Evolutionary conservation across 2,113 vertebrate genomes (phyloP), one percentile per base, ranked within the genome.

Genomic region (Dipodomys merriami): DNA sequence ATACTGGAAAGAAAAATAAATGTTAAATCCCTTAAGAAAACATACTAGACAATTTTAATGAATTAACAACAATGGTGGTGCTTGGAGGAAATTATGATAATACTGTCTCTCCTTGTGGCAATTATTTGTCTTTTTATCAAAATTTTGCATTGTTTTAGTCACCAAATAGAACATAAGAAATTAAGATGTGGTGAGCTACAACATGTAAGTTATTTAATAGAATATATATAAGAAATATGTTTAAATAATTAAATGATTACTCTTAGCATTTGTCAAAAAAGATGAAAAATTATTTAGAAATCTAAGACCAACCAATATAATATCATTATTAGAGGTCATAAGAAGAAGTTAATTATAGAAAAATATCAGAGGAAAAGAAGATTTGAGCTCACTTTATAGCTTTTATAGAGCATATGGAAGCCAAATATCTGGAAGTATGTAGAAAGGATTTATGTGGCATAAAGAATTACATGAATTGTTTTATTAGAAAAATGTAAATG

Each of bases 401-500:
- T 91, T 81, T 92, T 73, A 89, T 57, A 91, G 74, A 80, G 67
- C 27, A 93, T 88, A 78, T 60, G 33, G 65, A 90, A 95, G 79
- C 65, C 85, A 95, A 94, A 88, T 87, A 92, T 83, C 67, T 87
- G 72, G 25, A 95, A 87, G 25, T 69, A n/a, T 83, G 35, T 76
- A 35, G 60, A 90, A 90, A 90, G 87, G 78, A 96, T 93, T 91
- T 96, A 96, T 88, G 72, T 92, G 88, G 79, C 91, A 96, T 91
- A 93, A 96, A 95, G 67, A 95, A 88, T 85, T 91, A 87, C 86
- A 81, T 90, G 71, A 90, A 96, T 81, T 91, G 39, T 90, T 72
- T 83, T 91, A 96, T 72, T 94, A 92, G 71, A 94, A 95, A 90
- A 93, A 96, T 94, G 82, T 83, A 86, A 96, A 96, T 81, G 87